A percentile compares a stretch with the other conserved stretches of the same genome.
Conservation (phyloP, 2,113 vertebrate species). For the Stictonetta naevosa region DNA sequence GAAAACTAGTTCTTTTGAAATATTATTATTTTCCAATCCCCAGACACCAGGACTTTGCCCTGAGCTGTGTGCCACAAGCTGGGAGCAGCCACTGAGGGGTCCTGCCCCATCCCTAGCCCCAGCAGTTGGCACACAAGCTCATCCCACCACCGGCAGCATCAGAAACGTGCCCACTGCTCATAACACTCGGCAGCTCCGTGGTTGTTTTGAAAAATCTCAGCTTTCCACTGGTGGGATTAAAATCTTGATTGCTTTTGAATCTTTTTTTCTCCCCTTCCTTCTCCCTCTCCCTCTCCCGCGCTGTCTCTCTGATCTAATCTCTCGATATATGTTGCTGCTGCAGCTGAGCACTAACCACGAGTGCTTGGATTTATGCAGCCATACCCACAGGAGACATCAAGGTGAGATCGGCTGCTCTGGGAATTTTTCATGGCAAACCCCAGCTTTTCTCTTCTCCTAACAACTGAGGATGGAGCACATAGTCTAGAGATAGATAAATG, state of each 20-base stretch:
- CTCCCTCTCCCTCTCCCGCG: background rate
- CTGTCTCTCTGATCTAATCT: background rate
- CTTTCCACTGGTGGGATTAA: background rate
- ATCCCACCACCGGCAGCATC: rapidly evolving
- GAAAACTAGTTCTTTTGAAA: rapidly evolving
- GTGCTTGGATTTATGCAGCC: background rate
- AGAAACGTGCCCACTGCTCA: background rate
- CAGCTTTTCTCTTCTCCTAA: background rate
- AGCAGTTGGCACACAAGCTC: background rate
- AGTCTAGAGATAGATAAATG: background rate
- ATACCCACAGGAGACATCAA: background rate
- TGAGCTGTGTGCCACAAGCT: background rate
- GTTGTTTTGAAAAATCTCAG: background rate
- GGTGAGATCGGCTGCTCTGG: background rate
- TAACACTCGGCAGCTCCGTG: rapidly evolving
- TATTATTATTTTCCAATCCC: background rate
- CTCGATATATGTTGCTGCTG: rapidly evolving
- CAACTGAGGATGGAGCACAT: background rate
- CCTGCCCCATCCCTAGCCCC: rapidly evolving
- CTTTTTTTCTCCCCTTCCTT: background rate
- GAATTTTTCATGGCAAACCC: background rate
- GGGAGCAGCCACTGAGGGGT: rapidly evolving
- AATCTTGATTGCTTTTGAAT: background rate
- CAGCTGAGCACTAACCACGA: background rate
- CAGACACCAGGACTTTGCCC: background rate